Evolutionary conservation across 2,113 vertebrate genomes (phyloP).

Genomic region (Polypterus bichir): DNA sequence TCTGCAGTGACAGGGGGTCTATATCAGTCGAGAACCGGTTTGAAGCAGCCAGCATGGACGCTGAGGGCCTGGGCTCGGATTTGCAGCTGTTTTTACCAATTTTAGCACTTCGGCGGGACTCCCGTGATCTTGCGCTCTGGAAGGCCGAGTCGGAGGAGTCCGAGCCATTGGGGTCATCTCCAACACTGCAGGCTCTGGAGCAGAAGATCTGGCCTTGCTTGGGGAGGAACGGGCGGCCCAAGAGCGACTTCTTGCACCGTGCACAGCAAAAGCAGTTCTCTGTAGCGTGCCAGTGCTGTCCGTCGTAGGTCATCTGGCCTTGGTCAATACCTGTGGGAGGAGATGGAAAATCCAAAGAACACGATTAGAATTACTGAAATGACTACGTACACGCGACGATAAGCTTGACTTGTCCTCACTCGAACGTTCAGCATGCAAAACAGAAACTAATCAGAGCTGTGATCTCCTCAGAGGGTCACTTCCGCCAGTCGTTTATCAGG

Average conservation of each 20-base stretch:
- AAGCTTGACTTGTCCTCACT: too few relatives aligned
- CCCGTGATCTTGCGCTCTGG: conserved; percentile 82
- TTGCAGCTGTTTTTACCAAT: conserved; percentile 67
- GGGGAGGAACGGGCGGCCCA: conserved; percentile 89
- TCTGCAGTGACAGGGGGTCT: conserved; percentile 90
- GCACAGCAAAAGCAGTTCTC: conserved; percentile 93
- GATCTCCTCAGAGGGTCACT: too few relatives aligned
- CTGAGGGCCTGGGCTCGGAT: conserved; percentile 44
- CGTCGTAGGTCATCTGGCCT: conserved; percentile 95
- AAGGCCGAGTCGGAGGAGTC: conserved; percentile 93
- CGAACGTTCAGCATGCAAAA: too few relatives aligned
- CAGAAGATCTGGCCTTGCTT: conserved; percentile 98
- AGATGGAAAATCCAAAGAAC: conserved; percentile 1
- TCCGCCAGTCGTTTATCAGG: too few relatives aligned
- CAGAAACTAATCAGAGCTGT: too few relatives aligned
- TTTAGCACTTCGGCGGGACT: conserved; percentile 82
- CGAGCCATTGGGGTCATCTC: conserved; percentile 80
- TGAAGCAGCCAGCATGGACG: conserved; percentile 51
- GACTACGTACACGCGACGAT: too few relatives aligned
- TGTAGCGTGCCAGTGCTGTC: conserved; percentile 94
- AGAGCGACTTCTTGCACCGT: conserved; percentile 87
- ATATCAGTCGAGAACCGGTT: conserved; percentile 74
- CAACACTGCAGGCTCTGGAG: conserved; percentile 81
- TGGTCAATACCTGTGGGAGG: conserved; percentile 79
- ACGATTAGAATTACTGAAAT: too few relatives aligned